Evolutionary conservation across 2,113 vertebrate genomes (phyloP), one percentile per base, ranked within the genome.

Genomic region (Microcebus lehilahytsara): DNA sequence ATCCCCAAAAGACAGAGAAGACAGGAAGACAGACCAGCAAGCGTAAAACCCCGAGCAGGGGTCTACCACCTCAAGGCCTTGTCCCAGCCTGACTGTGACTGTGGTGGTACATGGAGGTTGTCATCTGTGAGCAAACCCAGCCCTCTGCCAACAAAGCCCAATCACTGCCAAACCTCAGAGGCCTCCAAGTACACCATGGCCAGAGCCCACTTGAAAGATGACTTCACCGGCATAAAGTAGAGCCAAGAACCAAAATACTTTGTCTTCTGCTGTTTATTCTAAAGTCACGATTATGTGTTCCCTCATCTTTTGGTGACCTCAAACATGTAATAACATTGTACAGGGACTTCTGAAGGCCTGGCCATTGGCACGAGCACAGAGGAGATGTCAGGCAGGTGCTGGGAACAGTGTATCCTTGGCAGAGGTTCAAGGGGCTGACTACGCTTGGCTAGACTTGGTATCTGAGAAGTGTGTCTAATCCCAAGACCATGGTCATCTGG

Each of bases 251-350:
- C 97, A 98, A 98, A 99, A 98, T 98, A 98, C 98, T 98, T 93
- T 98, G 98, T 98, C 98, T 98, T 98, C 98, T 98, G 97, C 97
- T 98, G 98, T 99, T 99, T 99, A 98, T 98, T 99, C 99, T 99
- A 97, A 99, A 99, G 98, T 98, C 98, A 95, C 98, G 98, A 98
- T 98, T 98, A 97, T 98, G 98, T 98, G 98, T 98, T 99, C 98
- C 96, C 97, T 98, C 97, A 98, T 98, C 98, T 98, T 98, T 98
- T 96, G 98, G 96, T 98, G 98, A 98, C 98, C 98, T 98, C 98
- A 98, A 99, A 98, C 98, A 97, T 91, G 93, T 46, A 91, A 92
- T 92, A 92, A 98, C 98, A 98, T 97, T 98, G 97, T 96, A 85
- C 97, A 95, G 96, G 98, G 98, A 98, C 97, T 98, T 98, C 94